Conservation (phyloP, 64 coral and sea anemone species). For the Exaiptasia diaphana region DNA sequence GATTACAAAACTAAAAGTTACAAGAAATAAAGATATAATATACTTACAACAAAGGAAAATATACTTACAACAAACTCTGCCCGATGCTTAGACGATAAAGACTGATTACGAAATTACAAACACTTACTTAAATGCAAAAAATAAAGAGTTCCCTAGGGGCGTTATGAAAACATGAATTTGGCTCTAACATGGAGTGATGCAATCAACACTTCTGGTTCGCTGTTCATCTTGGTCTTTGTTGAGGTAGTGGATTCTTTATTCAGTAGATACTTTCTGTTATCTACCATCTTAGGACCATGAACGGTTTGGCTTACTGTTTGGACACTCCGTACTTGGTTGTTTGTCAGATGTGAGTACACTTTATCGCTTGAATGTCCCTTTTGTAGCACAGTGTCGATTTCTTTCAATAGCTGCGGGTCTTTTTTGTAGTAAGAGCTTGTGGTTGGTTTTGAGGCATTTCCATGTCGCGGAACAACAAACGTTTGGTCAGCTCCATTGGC, state of each 20-base stretch:
- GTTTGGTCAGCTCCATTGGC: constrained; percentile 40
- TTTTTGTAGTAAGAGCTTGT: constrained; percentile 34
- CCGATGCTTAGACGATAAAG: no score
- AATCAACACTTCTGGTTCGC: constrained; percentile 35
- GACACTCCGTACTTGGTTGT: not conserved
- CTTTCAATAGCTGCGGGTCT: constrained; percentile 30
- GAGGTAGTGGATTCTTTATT: constrained; percentile 31
- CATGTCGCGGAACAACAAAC: constrained; percentile 47
- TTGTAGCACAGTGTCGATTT: constrained; percentile 38
- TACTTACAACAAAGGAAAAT: no score
- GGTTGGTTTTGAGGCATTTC: constrained; percentile 45
- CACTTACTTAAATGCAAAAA: no score
- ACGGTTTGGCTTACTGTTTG: constrained; percentile 53
- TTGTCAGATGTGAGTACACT: constrained; percentile 31
- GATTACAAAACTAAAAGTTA: no score
- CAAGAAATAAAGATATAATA: no score
- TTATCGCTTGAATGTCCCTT: constrained; percentile 54
- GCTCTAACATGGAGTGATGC: not conserved
- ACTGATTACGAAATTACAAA: no score
- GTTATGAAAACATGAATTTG: no score
- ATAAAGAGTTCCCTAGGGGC: no score
- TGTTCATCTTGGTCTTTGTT: constrained; percentile 12
- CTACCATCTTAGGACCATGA: constrained; percentile 10
- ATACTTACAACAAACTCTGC: no score
- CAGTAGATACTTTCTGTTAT: constrained; percentile 20